Percentiles rank a stretch among this genome's conserved stretches.
Evolutionary conservation across 1,140 invertebrate genomes (phyloP).

Genomic region (Pomacea maculata): DNA sequence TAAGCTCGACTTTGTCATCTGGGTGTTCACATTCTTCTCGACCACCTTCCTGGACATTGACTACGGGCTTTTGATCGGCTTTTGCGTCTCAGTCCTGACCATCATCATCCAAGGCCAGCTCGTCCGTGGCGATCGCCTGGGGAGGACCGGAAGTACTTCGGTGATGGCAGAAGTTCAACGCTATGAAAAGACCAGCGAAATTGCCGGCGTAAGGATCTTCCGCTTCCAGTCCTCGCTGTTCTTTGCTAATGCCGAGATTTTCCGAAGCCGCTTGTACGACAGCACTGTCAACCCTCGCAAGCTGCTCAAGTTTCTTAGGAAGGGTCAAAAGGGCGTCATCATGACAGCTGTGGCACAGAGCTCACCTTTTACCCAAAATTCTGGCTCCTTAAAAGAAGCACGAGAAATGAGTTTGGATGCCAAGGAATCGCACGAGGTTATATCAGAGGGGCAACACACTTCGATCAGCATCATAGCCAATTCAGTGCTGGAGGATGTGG

Average conservation of each 20-base stretch:
- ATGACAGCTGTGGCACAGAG: not conserved
- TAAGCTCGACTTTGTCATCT: slow-evolving; percentile 60
- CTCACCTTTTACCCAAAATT: no score
- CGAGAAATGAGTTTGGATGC: no score
- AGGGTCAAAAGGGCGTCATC: slow-evolving; percentile 40
- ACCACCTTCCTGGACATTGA: slow-evolving; percentile 59
- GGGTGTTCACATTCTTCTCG: slow-evolving; percentile 55
- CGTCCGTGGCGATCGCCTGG: slow-evolving; percentile 48
- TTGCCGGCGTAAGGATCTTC: slow-evolving; percentile 65
- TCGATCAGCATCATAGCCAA: no score
- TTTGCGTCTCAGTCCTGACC: slow-evolving; percentile 54
- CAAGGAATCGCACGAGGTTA: no score
- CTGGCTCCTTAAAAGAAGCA: no score
- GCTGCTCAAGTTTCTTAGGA: slow-evolving; percentile 51
- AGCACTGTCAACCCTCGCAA: slow-evolving; percentile 51
- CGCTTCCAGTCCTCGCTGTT: slow-evolving; percentile 66
- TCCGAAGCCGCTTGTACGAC: slow-evolving; percentile 53
- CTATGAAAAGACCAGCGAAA: slow-evolving; percentile 24
- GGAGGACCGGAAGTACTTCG: slow-evolving; percentile 21
- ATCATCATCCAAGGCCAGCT: slow-evolving; percentile 59
- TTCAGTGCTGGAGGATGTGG: no score
- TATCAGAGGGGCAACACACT: no score
- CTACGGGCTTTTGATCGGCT: slow-evolving; percentile 57
- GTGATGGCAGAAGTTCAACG: slow-evolving; percentile 27
- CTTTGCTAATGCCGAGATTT: slow-evolving; percentile 67